Evolutionary conservation across 2,113 vertebrate genomes (phyloP).

Genomic region (Lepus americanus): DNA sequence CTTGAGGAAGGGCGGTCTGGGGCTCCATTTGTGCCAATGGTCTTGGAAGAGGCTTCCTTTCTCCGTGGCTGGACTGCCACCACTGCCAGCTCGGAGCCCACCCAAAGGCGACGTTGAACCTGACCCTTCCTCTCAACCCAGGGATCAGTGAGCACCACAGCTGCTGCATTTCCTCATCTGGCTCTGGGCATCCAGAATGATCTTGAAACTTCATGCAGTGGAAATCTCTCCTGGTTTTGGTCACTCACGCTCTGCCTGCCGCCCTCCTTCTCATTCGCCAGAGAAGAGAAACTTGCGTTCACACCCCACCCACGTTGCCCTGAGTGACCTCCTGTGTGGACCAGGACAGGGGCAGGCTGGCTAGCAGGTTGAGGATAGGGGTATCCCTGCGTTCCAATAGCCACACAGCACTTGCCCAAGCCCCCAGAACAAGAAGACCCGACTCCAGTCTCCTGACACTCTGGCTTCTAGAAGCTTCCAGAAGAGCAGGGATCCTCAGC

Average conservation of each 20-base stretch:
- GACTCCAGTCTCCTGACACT: background rate
- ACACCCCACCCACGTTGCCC: background rate
- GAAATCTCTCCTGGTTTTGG: background rate
- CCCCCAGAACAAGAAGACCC: background rate
- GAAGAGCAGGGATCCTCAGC: background rate
- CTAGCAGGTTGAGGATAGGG: background rate
- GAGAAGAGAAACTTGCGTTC: background rate
- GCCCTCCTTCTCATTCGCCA: background rate
- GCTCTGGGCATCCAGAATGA: background rate
- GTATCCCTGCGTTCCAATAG: background rate
- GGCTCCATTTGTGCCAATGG: background rate
- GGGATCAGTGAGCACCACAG: background rate
- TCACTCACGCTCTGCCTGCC: background rate
- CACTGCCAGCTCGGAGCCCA: background rate
- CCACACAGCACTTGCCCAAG: background rate
- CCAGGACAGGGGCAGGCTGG: background rate
- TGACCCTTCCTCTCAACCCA: background rate
- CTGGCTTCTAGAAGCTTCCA: background rate
- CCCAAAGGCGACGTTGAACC: background rate
- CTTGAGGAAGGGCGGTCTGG: background rate
- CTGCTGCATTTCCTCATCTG: background rate
- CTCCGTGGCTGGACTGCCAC: background rate
- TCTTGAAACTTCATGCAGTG: background rate
- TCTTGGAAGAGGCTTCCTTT: background rate
- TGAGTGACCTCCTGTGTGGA: background rate